Conservation (phyloP, 2,113 vertebrate species). For the Dicaeum eximium region DNA sequence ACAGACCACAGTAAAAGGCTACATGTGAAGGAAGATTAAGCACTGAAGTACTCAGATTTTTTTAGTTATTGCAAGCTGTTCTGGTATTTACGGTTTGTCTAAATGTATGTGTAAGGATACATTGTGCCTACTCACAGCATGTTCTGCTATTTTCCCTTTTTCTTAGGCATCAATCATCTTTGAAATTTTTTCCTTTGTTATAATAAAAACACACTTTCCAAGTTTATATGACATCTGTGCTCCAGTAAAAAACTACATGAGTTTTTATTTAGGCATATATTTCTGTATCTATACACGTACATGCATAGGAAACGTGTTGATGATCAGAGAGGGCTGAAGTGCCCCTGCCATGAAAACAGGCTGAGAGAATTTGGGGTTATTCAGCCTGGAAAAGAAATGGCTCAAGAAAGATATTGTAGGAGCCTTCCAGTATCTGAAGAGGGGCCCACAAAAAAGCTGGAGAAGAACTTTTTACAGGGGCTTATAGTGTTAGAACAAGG, state of each 20-base stretch:
- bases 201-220: not conserved
- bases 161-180: not conserved
- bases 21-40: not conserved
- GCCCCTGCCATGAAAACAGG: not conserved
- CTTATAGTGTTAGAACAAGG: not conserved
- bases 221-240: not conserved
- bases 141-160: not conserved
- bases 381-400: not conserved
- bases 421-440: not conserved
- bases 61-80: not conserved
- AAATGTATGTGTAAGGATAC: not conserved
- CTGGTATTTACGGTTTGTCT: not conserved
- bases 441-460: not conserved
- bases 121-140: not conserved
- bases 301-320: rapidly evolving
- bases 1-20: not conserved
- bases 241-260: not conserved
- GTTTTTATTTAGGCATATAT: not conserved
- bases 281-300: not conserved
- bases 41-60: not conserved
- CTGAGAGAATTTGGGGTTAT: not conserved
- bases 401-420: not conserved
- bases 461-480: not conserved
- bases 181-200: not conserved
- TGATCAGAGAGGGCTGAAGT: not conserved